Evolutionary conservation across 2,113 vertebrate genomes (phyloP).

Genomic region (Mirounga angustirostris): DNA sequence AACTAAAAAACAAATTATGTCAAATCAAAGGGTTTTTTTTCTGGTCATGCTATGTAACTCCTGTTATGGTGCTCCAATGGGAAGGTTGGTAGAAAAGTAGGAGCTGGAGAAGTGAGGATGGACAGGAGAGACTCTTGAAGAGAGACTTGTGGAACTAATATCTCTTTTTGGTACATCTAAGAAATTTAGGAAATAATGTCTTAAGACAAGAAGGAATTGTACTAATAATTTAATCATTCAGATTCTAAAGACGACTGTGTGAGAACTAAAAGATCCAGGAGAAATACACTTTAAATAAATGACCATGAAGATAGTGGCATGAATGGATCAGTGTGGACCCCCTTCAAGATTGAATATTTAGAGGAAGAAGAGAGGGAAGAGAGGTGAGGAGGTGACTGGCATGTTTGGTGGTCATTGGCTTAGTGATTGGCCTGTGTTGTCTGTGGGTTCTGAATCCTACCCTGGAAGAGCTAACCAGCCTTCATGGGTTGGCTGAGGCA

Average conservation of each 20-base stretch:
- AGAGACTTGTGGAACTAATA: background rate
- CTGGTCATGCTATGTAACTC: background rate
- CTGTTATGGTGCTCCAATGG: background rate
- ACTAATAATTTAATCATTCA: background rate
- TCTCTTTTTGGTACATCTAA: background rate
- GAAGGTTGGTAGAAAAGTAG: background rate
- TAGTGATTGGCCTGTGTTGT: background rate
- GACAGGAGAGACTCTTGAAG: background rate
- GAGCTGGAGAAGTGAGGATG: no score
- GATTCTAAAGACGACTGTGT: slow-evolving; percentile 23
- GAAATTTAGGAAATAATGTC: slow-evolving; percentile 24
- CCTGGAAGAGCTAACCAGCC: background rate
- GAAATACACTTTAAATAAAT: slow-evolving; percentile 28
- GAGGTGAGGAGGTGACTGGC: background rate
- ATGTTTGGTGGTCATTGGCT: background rate
- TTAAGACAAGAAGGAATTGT: background rate
- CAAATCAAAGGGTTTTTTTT: background rate
- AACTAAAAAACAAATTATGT: slow-evolving; percentile 46
- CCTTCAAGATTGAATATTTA: background rate
- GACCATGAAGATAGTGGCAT: background rate
- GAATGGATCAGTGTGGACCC: background rate
- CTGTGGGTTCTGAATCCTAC: background rate
- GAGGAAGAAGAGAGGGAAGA: background rate
- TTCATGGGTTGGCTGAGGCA: background rate
- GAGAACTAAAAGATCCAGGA: background rate